Conservation (phyloP, 2,113 vertebrate genomes). For the Mus pahari region DNA sequence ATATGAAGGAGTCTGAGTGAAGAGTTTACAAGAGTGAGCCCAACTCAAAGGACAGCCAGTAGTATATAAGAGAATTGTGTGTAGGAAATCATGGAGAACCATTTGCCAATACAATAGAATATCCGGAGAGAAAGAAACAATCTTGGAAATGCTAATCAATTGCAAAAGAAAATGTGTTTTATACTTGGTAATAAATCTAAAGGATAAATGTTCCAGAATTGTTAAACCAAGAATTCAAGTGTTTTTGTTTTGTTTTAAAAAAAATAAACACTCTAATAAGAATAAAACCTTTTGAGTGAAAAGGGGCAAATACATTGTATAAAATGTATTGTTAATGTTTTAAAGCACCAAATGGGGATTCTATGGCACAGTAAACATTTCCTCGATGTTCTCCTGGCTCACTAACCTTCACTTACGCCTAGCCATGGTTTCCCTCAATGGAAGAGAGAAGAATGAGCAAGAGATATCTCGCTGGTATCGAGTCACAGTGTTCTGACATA, state of each 20-base stretch:
- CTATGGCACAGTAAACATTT: conserved; percentile 6
- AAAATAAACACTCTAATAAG: conserved; percentile 49
- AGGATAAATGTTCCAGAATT: not conserved
- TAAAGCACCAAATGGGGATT: conserved; percentile 27
- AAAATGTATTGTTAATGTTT: not conserved
- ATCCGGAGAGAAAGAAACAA: conserved; percentile 9
- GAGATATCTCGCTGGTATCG: not conserved
- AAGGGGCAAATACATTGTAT: not conserved
- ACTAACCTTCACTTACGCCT: conserved; percentile 20
- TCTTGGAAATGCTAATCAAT: not conserved
- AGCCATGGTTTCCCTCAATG: not conserved
- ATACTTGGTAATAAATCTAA: conserved; percentile 4
- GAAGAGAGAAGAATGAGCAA: not conserved
- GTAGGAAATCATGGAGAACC: not conserved
- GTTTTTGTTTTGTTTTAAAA: not conserved
- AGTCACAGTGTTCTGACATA: not conserved
- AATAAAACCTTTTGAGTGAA: not conserved
- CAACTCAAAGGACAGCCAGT: conserved; percentile 15
- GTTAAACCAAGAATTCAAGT: conserved; percentile 15
- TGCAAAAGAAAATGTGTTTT: conserved; percentile 27
- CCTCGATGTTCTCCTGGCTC: not conserved
- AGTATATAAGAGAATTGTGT: not conserved
- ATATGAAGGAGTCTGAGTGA: not conserved
- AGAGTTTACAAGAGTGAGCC: conserved; percentile 4
- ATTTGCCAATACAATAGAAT: not conserved